These are phyloP conservation scores for Drosophila elegans DNA, from an alignment of 1,140 invertebrate genomes.

Conservation along the genomic window DNA sequence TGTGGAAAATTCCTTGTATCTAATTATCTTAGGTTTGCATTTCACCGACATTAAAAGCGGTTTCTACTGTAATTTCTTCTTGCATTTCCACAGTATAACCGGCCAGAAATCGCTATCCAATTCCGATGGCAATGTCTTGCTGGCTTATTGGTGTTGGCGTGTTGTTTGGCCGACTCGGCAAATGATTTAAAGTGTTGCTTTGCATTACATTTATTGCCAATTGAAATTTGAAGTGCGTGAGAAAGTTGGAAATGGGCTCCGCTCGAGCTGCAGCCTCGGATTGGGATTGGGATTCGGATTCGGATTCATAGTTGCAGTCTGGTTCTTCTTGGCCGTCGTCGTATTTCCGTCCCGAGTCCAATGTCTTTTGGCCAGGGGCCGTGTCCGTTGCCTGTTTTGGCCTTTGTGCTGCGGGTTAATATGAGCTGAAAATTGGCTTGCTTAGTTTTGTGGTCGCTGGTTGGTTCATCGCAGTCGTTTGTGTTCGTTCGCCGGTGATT, in stretches of 20 bases:
- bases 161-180: constrained; percentile 68
- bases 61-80: constrained; percentile 27
- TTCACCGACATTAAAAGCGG: not conserved
- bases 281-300: constrained; percentile 2
- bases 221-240: constrained; percentile 85
- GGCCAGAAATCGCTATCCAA: constrained; percentile 44
- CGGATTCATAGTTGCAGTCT: constrained; percentile 34
- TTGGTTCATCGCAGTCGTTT: constrained; percentile 59
- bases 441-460: constrained; percentile 78
- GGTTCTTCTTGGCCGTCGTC: constrained; percentile 32
- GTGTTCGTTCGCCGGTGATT: constrained; percentile 73
- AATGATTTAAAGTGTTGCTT: constrained; percentile 85
- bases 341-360: constrained; percentile 3
- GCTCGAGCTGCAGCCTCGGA: constrained; percentile 18
- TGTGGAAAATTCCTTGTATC: not conserved
- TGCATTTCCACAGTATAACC: constrained; percentile 22
- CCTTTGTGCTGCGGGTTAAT: constrained; percentile 84
- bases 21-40: not conserved
- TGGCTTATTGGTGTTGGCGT: constrained; percentile 79
- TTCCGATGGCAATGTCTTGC: constrained; percentile 43
- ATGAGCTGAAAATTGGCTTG: constrained; percentile 84
- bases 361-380: constrained; percentile 44
- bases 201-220: constrained; percentile 85
- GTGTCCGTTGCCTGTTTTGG: constrained; percentile 58
- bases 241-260: constrained; percentile 79